Evolutionary conservation across 1,140 invertebrate species (phyloP), one percentile per base, ranked within the genome.

Genomic region (Zophobas morio): DNA sequence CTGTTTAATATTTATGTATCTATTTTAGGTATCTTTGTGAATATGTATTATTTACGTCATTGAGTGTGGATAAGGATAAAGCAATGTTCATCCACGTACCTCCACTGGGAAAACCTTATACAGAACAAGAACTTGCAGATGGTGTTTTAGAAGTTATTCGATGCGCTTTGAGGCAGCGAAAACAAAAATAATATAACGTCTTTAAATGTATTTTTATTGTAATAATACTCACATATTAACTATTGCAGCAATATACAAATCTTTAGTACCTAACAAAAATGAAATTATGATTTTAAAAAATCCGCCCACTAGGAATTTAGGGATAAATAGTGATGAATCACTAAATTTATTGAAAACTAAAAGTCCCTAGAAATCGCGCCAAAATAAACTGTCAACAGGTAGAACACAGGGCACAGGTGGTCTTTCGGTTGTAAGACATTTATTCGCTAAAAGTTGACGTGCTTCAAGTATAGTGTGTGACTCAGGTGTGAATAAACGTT

Each of bases 61-160:
- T 93, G 0, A 87, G 86, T 54, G 86, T 90, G 60, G 85, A 91
- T 81, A 85, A 84, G 42, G 83, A 84, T 0, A 86, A 88, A 54
- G 89, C 89, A 3, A 74, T 93, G n/a, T 93, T 93, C 82, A 84
- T 93, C 6, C 92, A 93, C 82, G 91, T 93, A 1, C 92, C 92
- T 3, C 88, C 90, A 71, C 82, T 89, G 0, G 66, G 89, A 63
- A 80, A 87, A 6, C 89, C 88, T 39, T 92, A 90, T 79, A 81
- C 89, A 0, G 87, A 87, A 8, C 75, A 87, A 70, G 84, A 89
- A 81, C 88, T 89, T 1, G 89, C 91, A 0, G 81, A 87, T 77
- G 90, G 89, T 46, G 82, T 93, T 4, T 86, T 88, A 75, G 82
- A 85, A 47, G 89, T 93, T 79, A 85, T 93, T 2, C 84, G 86